Evolutionary conservation across 2,888 invertebrate genomes (phyloP).

Genomic region (Macrosiphum euphorbiae): DNA sequence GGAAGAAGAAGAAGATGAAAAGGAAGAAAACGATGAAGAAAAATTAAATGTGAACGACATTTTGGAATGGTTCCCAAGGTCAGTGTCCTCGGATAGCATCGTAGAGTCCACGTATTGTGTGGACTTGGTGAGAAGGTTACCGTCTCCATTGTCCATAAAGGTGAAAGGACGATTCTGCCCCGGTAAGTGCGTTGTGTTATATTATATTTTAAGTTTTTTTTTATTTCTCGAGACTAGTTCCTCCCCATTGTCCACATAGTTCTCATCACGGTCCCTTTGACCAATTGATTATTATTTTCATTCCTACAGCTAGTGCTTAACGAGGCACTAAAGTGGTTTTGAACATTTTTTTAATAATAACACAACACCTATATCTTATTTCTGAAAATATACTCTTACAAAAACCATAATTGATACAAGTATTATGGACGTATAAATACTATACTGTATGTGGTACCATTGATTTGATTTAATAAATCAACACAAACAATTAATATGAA

Average conservation of each 20-base stretch:
- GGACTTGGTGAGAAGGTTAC: constrained; percentile 68
- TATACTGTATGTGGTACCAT: not conserved
- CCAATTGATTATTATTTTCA: constrained; percentile 36
- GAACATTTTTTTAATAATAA: not conserved
- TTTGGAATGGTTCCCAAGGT: constrained; percentile 67
- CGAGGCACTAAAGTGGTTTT: constrained; percentile 7
- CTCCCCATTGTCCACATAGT: constrained; percentile 29
- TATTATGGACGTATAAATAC: not conserved
- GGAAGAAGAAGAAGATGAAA: constrained; percentile 65
- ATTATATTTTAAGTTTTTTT: constrained; percentile 41
- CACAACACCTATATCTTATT: not conserved
- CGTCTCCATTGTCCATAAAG: constrained; percentile 67
- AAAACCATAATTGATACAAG: not conserved
- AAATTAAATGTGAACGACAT: constrained; percentile 65
- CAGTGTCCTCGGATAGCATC: constrained; percentile 68
- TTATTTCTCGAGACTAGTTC: constrained; percentile 19
- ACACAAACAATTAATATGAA: not conserved
- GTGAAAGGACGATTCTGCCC: constrained; percentile 62
- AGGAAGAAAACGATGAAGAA: constrained; percentile 65
- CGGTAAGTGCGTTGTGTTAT: constrained; percentile 53
- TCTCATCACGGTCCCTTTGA: constrained; percentile 51
- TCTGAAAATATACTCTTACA: not conserved
- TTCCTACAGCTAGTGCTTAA: not conserved
- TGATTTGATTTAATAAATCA: not conserved
- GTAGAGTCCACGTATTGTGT: constrained; percentile 68